These are phyloP conservation scores for Sphinx pinastri DNA, from an alignment of 2,888 invertebrate genomes.

Conservation along the genomic window DNA sequence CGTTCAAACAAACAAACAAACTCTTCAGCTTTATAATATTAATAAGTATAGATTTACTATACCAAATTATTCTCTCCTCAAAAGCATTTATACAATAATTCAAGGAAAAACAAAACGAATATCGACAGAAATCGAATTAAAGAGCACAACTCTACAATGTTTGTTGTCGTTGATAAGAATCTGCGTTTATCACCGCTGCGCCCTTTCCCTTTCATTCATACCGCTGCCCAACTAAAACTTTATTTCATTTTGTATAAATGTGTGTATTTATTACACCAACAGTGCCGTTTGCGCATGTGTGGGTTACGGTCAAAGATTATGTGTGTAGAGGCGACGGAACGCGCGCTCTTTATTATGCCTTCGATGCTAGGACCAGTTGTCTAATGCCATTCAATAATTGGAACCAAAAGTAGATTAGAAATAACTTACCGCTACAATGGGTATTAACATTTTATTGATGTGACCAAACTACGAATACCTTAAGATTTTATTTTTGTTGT, in stretches of 20 bases:
- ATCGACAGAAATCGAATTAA: constrained; percentile 20
- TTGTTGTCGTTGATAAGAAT: constrained; percentile 21
- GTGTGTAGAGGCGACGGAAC: background rate
- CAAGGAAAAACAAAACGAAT: constrained; percentile 2
- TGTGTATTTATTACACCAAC: constrained; percentile 56
- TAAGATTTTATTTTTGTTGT: too few relatives aligned
- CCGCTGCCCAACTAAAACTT: constrained; percentile 82
- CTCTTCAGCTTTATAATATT: too few relatives aligned
- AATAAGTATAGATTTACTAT: too few relatives aligned
- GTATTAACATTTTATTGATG: too few relatives aligned
- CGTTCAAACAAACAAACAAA: too few relatives aligned
- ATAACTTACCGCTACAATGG: too few relatives aligned
- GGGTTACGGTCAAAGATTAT: constrained; percentile 44
- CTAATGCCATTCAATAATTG: too few relatives aligned
- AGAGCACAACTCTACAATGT: constrained; percentile 17
- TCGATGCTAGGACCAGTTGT: too few relatives aligned
- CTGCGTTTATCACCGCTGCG: constrained; percentile 33
- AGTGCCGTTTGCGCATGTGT: constrained; percentile 69
- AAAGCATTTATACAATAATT: background rate
- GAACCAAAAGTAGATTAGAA: too few relatives aligned
- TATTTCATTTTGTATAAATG: constrained; percentile 80
- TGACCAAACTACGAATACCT: too few relatives aligned
- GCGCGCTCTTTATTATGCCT: background rate
- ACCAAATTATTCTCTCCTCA: background rate
- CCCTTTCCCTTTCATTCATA: constrained; percentile 81